Base-by-base conservation (phyloP, 2,113 vertebrate species). In the Aramus guarauna region DNA sequence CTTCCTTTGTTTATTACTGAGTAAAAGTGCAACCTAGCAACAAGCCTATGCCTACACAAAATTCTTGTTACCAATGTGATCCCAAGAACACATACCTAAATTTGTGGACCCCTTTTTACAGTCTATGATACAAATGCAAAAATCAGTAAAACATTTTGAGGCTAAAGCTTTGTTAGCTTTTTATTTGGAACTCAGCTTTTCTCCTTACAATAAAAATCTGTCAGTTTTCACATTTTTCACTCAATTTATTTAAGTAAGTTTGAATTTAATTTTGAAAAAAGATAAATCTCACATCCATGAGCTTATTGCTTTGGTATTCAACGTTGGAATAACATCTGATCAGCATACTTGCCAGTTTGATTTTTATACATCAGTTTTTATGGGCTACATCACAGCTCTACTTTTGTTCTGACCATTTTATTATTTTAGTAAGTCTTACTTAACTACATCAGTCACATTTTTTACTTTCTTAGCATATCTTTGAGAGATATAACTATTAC, bases 11-110 rank as follows among this genome's bases (percentile, higher is more conserved):
- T 95, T 95, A 88, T 94, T 90, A 82, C 85, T 72, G 58, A 93
- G 75, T 96, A 69, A 60, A 92, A 85, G 21, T 82, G 92, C 88
- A 90, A 55, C 86, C 91, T 93, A 95, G 92, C 94, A 97, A 96
- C 96, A 77, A 36, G 80, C 78, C 78, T 59, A 34, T 63, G 78
- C 85, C 91, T 90, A 88, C 90, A 84, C 59, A 59, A 58, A 93
- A 84, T 82, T 90, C 69, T 69, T 41, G 58, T 74, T 95, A 82
- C 66, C 71, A 73, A 2, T 37, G 45, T 67, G 84, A 95, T 52
- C 59, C 72, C 73, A 89, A 41, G 67, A 85, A 90, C 63, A 92
- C 81, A 67, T 17, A 66, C 11, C 32, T 74, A 52, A 29, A 90
- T 63, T 62, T 81, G 56, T 60, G 85, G 71, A 47, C 9, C 24